Evolutionary conservation across 1,140 invertebrate genomes (phyloP).

Genomic region (Scylla paramamosain): DNA sequence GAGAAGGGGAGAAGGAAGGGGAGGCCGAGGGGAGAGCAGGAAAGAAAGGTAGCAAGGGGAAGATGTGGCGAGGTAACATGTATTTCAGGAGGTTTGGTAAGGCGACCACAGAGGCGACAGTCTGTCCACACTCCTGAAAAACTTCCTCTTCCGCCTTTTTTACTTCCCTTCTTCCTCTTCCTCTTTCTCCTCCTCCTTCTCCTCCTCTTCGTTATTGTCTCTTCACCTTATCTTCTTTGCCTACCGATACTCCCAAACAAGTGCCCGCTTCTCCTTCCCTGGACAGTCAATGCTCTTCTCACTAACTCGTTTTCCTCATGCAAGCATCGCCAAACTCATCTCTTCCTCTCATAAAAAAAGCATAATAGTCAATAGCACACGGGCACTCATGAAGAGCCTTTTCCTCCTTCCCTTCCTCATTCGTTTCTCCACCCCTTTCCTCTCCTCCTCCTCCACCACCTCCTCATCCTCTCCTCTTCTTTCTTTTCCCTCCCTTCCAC

Average conservation of each 20-base stretch:
- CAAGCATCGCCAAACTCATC: background rate
- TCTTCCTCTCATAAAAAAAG: background rate
- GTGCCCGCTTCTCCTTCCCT: background rate
- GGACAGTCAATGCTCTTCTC: background rate
- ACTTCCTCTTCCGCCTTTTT: background rate
- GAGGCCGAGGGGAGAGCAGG: background rate
- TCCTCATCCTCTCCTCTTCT: background rate
- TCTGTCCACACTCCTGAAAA: background rate
- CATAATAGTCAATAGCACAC: background rate
- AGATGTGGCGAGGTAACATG: background rate
- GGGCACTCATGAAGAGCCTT: background rate
- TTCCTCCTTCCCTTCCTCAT: background rate
- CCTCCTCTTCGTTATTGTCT: background rate
- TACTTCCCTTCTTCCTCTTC: background rate
- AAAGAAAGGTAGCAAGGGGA: background rate
- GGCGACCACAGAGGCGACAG: background rate
- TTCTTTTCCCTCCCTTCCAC: background rate
- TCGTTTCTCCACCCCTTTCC: background rate
- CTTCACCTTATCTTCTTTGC: background rate
- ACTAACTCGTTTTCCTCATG: background rate
- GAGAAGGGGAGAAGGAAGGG: background rate
- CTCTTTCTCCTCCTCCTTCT: background rate
- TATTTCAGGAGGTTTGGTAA: slow-evolving; percentile 10
- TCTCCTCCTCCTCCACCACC: background rate
- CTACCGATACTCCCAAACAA: background rate